Conservation (phyloP, 1,140 invertebrate genomes). For the Drosophila ercepeae region DNA sequence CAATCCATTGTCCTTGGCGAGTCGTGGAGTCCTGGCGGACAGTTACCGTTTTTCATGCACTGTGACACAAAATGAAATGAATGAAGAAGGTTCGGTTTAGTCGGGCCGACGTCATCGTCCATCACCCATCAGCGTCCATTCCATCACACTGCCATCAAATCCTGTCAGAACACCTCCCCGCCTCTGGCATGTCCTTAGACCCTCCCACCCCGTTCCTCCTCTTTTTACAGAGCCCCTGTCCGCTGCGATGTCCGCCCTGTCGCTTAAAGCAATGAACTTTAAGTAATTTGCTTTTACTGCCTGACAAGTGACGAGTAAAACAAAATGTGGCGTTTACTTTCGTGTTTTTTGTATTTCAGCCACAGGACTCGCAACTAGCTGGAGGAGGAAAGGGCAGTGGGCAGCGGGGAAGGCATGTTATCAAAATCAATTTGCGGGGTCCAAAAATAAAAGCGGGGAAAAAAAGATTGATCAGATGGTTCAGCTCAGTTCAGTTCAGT, state of each 20-base stretch:
- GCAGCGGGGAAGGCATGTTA: constrained; percentile 30
- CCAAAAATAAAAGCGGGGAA: neutral
- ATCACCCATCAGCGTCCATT: constrained; percentile 52
- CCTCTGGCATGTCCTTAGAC: neutral
- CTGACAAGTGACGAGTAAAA: constrained; percentile 73
- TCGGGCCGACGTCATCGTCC: constrained; percentile 50
- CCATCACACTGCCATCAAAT: constrained; percentile 43
- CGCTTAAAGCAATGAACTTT: constrained; percentile 81
- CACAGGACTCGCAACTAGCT: constrained; percentile 1
- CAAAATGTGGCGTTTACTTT: constrained; percentile 66
- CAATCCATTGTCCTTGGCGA: constrained; percentile 27
- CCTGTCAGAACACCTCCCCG: constrained; percentile 7
- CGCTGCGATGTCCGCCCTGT: constrained; percentile 17
- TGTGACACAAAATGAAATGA: constrained; percentile 53
- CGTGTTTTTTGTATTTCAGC: constrained; percentile 46
- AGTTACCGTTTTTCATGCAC: constrained; percentile 18
- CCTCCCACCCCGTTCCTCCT: neutral
- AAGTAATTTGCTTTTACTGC: constrained; percentile 79
- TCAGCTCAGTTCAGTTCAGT: constrained; percentile 6
- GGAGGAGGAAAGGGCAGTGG: neutral
- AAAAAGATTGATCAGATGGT: neutral
- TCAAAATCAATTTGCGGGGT: constrained; percentile 73
- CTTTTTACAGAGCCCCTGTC: neutral
- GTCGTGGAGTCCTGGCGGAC: constrained; percentile 1
- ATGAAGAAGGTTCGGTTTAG: constrained; percentile 42